Evolutionary conservation across 2,797 vertebrate genomes (phyloP).

Genomic region (Chrysocyon brachyurus): DNA sequence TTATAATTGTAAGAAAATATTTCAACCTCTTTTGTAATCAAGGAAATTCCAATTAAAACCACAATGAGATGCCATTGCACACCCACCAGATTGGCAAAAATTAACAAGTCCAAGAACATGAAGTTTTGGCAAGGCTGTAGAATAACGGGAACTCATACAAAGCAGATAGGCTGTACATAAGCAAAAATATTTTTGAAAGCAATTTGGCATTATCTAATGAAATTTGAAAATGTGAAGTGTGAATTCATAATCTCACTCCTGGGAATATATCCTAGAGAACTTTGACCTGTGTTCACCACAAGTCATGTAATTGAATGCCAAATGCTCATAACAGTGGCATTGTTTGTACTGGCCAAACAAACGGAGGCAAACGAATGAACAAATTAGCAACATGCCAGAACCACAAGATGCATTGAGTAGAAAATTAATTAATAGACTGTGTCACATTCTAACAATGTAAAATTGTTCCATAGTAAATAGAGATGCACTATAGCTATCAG

Average conservation of each 20-base stretch:
- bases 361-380: background rate
- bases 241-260: constrained; percentile 23
- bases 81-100: constrained; percentile 71
- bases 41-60: constrained; percentile 79
- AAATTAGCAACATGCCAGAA: background rate
- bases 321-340: background rate
- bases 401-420: background rate
- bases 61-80: constrained; percentile 71
- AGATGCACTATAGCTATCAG: background rate
- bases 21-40: constrained; percentile 74
- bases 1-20: constrained; percentile 21
- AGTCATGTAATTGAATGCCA: background rate
- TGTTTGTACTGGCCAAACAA: background rate
- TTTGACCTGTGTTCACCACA: background rate
- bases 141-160: constrained; percentile 58
- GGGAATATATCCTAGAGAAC: background rate
- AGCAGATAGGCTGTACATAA: background rate
- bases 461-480: background rate
- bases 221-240: background rate
- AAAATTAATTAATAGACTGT: background rate
- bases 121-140: constrained; percentile 63
- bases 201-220: constrained; percentile 46
- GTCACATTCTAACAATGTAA: background rate
- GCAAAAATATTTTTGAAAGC: constrained; percentile 19
- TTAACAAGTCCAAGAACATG: constrained; percentile 57